Evolutionary conservation across 1,140 invertebrate genomes (phyloP).

Genomic region (Penaeus indicus): DNA sequence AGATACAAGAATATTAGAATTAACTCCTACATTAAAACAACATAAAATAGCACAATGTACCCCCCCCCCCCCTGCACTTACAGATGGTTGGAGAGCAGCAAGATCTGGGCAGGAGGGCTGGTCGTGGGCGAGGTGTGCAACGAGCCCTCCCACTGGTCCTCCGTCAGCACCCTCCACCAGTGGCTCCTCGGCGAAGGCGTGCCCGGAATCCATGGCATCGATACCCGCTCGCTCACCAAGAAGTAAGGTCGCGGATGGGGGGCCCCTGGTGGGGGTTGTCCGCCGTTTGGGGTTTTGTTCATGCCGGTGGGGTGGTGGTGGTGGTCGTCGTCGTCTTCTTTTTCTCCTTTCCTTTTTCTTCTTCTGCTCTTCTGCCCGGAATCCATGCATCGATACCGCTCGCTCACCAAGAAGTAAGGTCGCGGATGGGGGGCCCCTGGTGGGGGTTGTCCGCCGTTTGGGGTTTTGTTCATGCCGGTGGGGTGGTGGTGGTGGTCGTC

Average conservation of each 20-base stretch:
- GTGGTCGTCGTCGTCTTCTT: not conserved
- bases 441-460: too few species aligned
- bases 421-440: too few species aligned
- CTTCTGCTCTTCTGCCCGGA: slow-evolving; percentile 77
- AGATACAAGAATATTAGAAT: too few species aligned
- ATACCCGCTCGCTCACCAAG: slow-evolving; percentile 90
- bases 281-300: too few species aligned
- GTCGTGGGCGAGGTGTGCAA: slow-evolving; percentile 92
- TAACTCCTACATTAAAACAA: too few species aligned
- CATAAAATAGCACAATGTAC: not conserved
- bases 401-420: slow-evolving; percentile 82
- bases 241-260: slow-evolving; percentile 69
- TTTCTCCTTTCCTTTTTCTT: not conserved
- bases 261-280: too few species aligned
- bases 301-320: not conserved
- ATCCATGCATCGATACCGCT: slow-evolving; percentile 90
- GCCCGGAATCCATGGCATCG: slow-evolving; percentile 90
- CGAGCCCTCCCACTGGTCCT: slow-evolving; percentile 90
- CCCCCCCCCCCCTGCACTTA: slow-evolving; percentile 53
- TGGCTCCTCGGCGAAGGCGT: slow-evolving; percentile 87
- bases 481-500: not conserved
- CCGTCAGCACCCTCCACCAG: slow-evolving; percentile 79
- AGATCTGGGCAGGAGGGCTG: slow-evolving; percentile 92
- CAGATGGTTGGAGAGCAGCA: slow-evolving; percentile 85
- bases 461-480: too few species aligned